Conservation (phyloP, 2,888 invertebrate species). For the Lithophane semibrunnea region DNA sequence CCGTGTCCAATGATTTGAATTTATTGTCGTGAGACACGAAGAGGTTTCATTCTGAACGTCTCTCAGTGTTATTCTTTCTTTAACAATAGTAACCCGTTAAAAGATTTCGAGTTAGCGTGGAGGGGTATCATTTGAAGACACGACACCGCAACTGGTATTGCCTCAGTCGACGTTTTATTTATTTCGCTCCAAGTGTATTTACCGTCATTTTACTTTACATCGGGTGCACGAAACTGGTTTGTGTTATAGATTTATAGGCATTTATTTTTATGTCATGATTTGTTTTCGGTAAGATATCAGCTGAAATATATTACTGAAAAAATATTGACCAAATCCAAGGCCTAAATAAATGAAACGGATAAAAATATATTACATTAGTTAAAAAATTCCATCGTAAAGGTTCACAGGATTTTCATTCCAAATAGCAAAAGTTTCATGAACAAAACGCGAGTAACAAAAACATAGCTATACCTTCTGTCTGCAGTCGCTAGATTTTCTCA, state of each 20-base stretch:
- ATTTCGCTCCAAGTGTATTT: conserved; percentile 44
- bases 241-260: neutral
- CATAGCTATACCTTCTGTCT: conserved; percentile 30
- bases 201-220: conserved; percentile 37
- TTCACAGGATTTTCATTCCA: conserved; percentile 16
- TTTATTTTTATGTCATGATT: neutral
- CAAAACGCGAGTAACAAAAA: conserved; percentile 9
- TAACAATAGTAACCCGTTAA: conserved; percentile 66
- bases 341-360: neutral
- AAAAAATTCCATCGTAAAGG: conserved; percentile 5
- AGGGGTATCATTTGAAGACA: conserved; percentile 69
- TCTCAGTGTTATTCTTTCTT: conserved; percentile 66
- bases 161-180: conserved; percentile 39
- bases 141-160: conserved; percentile 56
- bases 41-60: conserved; percentile 58
- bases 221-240: conserved; percentile 11
- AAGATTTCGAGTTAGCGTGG: conserved; percentile 70
- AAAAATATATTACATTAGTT: neutral
- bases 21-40: conserved; percentile 66
- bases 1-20: conserved; percentile 62
- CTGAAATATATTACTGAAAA: neutral
- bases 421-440: conserved; percentile 27
- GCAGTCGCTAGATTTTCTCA: conserved; percentile 37
- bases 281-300: neutral
- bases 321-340: neutral